phyloP scores from a whole-genome alignment of 2,113 vertebrate genomes.

The Clarias gariepinus region DNA sequence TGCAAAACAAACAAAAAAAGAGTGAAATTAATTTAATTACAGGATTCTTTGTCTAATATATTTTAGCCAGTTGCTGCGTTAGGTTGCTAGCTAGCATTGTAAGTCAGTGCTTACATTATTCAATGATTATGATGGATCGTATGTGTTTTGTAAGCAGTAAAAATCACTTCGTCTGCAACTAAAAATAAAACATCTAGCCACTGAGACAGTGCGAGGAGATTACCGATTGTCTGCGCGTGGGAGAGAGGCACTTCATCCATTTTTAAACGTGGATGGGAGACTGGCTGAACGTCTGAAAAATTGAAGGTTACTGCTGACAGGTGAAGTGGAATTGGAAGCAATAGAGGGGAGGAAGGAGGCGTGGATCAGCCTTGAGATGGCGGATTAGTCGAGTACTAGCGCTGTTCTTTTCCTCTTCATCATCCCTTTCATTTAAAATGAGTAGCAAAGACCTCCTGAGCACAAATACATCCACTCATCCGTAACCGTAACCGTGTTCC shows the following conservation, averaged over 20 bases:
- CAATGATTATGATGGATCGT: not conserved
- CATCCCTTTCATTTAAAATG: not conserved
- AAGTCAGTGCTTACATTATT: not conserved
- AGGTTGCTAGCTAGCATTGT: not conserved
- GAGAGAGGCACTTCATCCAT: constrained; percentile 35
- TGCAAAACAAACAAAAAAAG: not conserved
- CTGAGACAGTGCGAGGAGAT: not conserved
- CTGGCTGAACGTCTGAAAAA: constrained; percentile 22
- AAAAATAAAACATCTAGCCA: not conserved
- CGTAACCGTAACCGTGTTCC: not conserved
- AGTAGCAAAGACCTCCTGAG: not conserved
- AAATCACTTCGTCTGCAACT: not conserved
- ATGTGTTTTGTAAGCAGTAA: not conserved
- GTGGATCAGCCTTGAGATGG: constrained; percentile 18
- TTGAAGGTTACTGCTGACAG: constrained; percentile 33
- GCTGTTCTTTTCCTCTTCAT: constrained; percentile 11
- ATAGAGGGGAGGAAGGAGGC: constrained; percentile 2
- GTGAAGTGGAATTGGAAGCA: constrained; percentile 35
- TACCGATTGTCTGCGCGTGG: constrained; percentile 12
- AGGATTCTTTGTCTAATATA: not conserved
- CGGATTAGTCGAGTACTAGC: constrained; percentile 28
- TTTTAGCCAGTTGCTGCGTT: not conserved
- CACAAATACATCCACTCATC: constrained; percentile 5
- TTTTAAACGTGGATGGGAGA: constrained; percentile 33
- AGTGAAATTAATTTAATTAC: not conserved